Evolutionary conservation across 2,888 invertebrate species (phyloP).

Genomic region (Epistrophe eligans): DNA sequence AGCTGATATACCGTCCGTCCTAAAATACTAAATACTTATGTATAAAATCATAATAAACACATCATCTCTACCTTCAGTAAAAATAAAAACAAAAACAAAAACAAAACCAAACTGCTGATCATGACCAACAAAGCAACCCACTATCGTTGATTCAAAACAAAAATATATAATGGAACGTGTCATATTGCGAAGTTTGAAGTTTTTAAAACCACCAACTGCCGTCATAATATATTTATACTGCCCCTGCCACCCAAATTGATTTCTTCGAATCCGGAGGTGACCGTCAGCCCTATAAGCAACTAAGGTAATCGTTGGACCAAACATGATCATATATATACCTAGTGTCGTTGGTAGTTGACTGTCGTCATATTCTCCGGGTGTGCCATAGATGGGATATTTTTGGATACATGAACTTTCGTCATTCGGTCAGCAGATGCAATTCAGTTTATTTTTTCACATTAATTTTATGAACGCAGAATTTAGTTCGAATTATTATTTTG

Average conservation of each 20-base stretch:
- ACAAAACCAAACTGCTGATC: conserved; percentile 48
- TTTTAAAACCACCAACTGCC: neutral
- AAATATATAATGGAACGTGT: conserved; percentile 56
- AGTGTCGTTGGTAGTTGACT: conserved; percentile 3
- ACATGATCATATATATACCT: neutral
- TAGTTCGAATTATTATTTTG: conserved; percentile 44
- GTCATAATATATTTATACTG: neutral
- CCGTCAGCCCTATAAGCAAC: conserved; percentile 36
- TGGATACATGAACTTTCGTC: conserved; percentile 45
- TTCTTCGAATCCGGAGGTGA: conserved; percentile 52
- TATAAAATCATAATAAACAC: neutral
- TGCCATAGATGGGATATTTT: conserved; percentile 45
- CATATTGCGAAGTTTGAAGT: conserved; percentile 37
- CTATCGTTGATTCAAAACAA: conserved; percentile 3
- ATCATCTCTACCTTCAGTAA: conserved; percentile 23
- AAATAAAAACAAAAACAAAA: too few species aligned
- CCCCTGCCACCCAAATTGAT: conserved; percentile 53
- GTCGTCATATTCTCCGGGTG: conserved; percentile 39
- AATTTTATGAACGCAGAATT: conserved; percentile 18
- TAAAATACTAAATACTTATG: neutral
- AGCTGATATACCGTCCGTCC: neutral
- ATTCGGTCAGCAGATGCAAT: conserved; percentile 37
- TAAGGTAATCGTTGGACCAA: conserved; percentile 40
- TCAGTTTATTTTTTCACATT: conserved; percentile 7
- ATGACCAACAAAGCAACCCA: conserved; percentile 14